Evolutionary conservation across 2,113 vertebrate genomes (phyloP), one percentile per base, ranked within the genome.

Genomic region (Cololabis saira): DNA sequence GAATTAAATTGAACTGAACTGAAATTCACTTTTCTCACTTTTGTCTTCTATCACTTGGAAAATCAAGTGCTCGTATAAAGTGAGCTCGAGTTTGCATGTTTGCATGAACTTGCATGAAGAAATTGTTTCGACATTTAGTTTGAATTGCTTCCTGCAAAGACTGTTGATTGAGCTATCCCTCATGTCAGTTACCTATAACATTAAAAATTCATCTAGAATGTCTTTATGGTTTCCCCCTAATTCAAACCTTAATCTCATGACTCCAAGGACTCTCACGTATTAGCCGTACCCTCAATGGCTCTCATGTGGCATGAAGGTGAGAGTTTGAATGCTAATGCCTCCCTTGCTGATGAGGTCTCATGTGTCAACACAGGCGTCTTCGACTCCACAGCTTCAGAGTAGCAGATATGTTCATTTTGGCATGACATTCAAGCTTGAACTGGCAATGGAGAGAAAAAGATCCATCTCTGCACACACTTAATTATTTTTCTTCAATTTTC

Each of bases 361-460:
- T 44, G 19, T 50, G 30, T 24, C 30, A n/a, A 50, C n/a, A 3
- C 19, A 22, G 40, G 71, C 13, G 22, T 69, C 47, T 51, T 52
- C 14, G 19, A 13, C 30, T 67, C 18, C 22, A 2, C 42, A 44
- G 51, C 33, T 52, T 57, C 18, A 42, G n/a, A 27, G 13, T 45
- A 27, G 3, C 24, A 18, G 58, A 42, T 42, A 17, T n/a, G 49
- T 62, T 59, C 2, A 59, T 55, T 75, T 69, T 8, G 0, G 45
- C 62, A 41, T 72, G 73, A 72, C 63, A 67, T 67, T 66, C 40
- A 65, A 63, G 16, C 58, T 56, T 67, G 8, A 72, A 59, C 2
- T 67, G 12, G 12, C 19, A 47, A 21, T 24, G 3, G 33, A 42
- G 30, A 21, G 37, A 24, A 22, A 30, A 17, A 12, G 12, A 17